Base-by-base conservation (phyloP, 2,888 invertebrate species). In the Drosophila paramelanica region DNA sequence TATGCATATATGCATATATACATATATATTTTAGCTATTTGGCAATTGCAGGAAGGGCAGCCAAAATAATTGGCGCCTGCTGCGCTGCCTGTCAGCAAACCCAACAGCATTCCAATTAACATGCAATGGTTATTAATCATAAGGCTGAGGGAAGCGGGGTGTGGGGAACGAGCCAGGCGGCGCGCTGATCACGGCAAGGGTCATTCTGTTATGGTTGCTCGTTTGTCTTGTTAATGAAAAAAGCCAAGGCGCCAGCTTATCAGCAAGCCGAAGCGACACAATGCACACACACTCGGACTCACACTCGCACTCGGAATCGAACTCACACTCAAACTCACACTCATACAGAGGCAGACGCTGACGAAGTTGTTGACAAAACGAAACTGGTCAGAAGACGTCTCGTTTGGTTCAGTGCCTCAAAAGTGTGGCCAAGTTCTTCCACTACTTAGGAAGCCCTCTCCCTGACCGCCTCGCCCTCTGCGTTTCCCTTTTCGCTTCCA, bases 181-280 rank as follows among this genome's bases (percentile, higher is more conserved):
- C 11, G 55, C 46, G 51, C 39, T 59, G 67, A 67, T 59, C 66
- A 41, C 23, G 46, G 62, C 47, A 62, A 72, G 72, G 72, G 75
- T 65, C 75, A 68, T 58, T 46, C 46, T 57, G 62, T 61, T 45
- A 66, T 52, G 61, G 6, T 41, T 47, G 49, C 79, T 85, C 86
- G 85, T 85, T 85, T 85, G 85, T 85, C 85, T 85, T 85, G 72
- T 85, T 83, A 89, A 81, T 81, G 88, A 88, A 89, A 85, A 89
- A 84, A 84, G 84, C 87, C 78, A 81, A 91, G 90, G 90, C 90
- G 90, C 90, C 90, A 91, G 89, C 91, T 91, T 91, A 91, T 91
- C 90, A 88, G 77, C 71, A 71, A 65, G 64, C 73, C 85, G 55
- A 78, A 79, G 77, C 78, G 73, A 79, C 77, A 87, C 79, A 77